Percentiles rank a stretch among this genome's conserved stretches.
These are phyloP conservation scores for Daphoenositta chrysoptera DNA, from an alignment of 2,113 vertebrate genomes.

Conservation along the genomic window DNA sequence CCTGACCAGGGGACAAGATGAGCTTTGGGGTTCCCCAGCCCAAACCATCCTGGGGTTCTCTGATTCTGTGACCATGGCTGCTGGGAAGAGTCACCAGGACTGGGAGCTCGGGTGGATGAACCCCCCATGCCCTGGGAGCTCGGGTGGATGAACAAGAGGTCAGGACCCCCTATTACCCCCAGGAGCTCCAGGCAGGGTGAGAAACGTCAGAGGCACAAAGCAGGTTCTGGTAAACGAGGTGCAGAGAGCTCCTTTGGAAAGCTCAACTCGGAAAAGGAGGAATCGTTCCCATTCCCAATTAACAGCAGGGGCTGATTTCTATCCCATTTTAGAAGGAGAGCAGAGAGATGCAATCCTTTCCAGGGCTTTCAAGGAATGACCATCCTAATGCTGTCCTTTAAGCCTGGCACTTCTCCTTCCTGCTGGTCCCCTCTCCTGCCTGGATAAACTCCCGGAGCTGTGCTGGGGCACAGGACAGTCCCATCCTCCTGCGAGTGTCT, in stretches of 20 bases:
- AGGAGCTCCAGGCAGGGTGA: neutral
- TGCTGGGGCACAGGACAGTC: neutral
- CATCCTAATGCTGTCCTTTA: neutral
- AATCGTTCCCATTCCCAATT: neutral
- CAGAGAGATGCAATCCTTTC: neutral
- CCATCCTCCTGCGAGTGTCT: neutral
- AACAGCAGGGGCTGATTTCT: neutral
- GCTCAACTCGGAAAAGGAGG: neutral
- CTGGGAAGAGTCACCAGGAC: neutral
- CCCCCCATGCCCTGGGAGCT: fast-evolving
- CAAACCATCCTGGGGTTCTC: neutral
- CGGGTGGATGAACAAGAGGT: neutral
- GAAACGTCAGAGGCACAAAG: neutral
- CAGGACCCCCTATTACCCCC: fast-evolving
- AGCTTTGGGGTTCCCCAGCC: neutral
- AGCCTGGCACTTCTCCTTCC: neutral
- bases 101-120: neutral
- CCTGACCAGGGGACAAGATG: neutral
- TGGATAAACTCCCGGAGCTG: neutral
- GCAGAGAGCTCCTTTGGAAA: neutral
- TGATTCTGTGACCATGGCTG: neutral
- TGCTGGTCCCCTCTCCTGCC: neutral
- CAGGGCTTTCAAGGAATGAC: neutral
- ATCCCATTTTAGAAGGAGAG: neutral
- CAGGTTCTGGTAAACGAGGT: neutral